phyloP scores from a whole-genome alignment of 35 echinoderm and acorn worm genomes.

The Stichopus chloronotus region DNA sequence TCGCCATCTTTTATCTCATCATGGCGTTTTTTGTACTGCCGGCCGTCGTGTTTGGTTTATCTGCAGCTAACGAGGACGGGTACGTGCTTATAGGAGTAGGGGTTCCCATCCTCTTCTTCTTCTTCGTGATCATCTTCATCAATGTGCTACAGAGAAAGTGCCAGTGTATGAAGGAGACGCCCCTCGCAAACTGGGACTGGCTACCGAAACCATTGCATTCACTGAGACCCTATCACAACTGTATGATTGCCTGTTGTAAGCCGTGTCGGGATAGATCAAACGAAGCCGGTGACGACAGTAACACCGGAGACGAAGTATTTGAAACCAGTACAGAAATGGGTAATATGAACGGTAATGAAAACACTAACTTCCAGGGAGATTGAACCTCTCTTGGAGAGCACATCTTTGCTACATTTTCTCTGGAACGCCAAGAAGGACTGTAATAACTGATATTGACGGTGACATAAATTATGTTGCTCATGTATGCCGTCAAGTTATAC shows the following conservation, averaged over 20 bases:
- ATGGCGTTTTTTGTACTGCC: slow-evolving; percentile 86
- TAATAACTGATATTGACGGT: no score
- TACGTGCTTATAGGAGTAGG: slow-evolving; percentile 59
- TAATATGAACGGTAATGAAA: no score
- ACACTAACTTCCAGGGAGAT: no score
- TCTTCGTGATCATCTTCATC: slow-evolving; percentile 64
- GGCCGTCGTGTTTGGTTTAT: slow-evolving; percentile 77
- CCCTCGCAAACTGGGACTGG: slow-evolving; percentile 75
- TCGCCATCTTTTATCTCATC: slow-evolving; percentile 90
- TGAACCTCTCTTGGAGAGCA: no score
- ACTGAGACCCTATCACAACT: slow-evolving; percentile 53
- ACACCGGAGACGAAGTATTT: no score
- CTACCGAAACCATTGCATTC: slow-evolving; percentile 85
- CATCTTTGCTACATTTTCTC: no score
- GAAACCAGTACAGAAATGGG: no score
- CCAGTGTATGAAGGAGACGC: slow-evolving; percentile 51
- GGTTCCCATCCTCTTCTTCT: slow-evolving; percentile 61
- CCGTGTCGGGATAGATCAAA: background rate
- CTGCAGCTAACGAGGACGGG: slow-evolving; percentile 61
- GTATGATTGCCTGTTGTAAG: background rate
- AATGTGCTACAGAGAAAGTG: slow-evolving; percentile 84
- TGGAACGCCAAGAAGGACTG: no score
- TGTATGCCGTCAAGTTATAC: no score
- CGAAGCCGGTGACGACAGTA: no score
- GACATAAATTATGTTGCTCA: no score